A percentile compares a stretch with the other conserved stretches of the same genome.
Evolutionary conservation across 2,113 vertebrate genomes (phyloP).

Genomic region (Solea solea): DNA sequence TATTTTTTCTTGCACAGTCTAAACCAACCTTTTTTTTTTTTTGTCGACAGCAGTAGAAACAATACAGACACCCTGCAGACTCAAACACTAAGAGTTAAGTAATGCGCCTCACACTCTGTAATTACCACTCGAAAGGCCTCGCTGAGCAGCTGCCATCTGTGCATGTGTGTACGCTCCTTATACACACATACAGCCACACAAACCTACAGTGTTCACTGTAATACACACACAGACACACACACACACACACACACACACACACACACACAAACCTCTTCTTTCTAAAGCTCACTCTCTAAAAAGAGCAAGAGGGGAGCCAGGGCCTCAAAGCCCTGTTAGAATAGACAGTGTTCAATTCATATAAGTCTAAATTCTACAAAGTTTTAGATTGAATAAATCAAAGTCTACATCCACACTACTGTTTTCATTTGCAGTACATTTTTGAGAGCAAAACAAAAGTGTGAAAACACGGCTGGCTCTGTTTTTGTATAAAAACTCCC

Average conservation of each 20-base stretch:
- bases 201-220: constrained; percentile 49
- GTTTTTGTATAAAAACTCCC: too few species aligned
- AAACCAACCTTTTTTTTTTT: constrained; percentile 45
- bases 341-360: constrained; percentile 39
- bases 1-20: constrained; percentile 24
- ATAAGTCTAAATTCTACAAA: constrained; percentile 35
- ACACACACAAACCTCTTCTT: constrained; percentile 44
- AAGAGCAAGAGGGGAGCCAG: constrained; percentile 49
- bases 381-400: too few species aligned
- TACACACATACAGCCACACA: constrained; percentile 55
- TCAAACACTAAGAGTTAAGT: constrained; percentile 78
- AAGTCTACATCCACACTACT: too few species aligned
- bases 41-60: constrained; percentile 55
- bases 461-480: too few species aligned
- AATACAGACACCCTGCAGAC: constrained; percentile 71
- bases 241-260: constrained; percentile 38
- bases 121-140: constrained; percentile 78
- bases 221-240: constrained; percentile 45
- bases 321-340: constrained; percentile 40
- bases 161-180: constrained; percentile 38
- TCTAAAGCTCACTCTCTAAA: constrained; percentile 65
- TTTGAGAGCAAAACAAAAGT: too few species aligned
- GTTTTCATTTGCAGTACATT: too few species aligned
- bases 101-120: constrained; percentile 78
- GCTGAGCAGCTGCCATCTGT: constrained; percentile 82